Conservation (phyloP, 2,888 invertebrate genomes). For the Platycnemis pennipes region DNA sequence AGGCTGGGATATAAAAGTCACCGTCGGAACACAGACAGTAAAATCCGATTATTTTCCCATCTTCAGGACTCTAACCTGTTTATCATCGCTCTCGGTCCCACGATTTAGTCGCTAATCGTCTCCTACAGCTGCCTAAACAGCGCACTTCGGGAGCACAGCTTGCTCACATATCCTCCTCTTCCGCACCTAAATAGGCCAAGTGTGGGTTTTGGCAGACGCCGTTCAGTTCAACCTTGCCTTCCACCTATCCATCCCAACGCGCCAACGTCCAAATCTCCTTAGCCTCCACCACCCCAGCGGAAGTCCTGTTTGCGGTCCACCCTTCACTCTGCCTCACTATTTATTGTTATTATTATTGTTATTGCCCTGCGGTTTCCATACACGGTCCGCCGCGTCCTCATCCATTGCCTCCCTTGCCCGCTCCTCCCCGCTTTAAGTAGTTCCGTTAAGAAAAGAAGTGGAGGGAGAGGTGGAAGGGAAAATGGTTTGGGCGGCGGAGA, state of each 20-base stretch:
- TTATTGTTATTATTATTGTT: constrained; percentile 67
- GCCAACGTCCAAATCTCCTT: neutral
- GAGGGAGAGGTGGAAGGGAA: neutral
- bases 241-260: neutral
- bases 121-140: neutral
- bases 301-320: constrained; percentile 44
- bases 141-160: neutral
- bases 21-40: neutral
- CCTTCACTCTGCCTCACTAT: constrained; percentile 37
- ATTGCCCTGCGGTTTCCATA: constrained; percentile 58
- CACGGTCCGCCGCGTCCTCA: constrained; percentile 30
- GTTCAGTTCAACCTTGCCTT: neutral
- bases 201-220: neutral
- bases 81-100: neutral
- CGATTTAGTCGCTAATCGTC: neutral
- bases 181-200: constrained; percentile 2
- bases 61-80: neutral
- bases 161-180: neutral
- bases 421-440: neutral
- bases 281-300: constrained; percentile 5
- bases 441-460: constrained; percentile 25
- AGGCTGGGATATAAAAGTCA: neutral
- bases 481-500: constrained; percentile 23
- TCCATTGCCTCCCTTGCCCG: constrained; percentile 30
- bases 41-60: neutral